Percentiles rank a stretch among this genome's conserved stretches.
phyloP scores from a whole-genome alignment of 1,140 invertebrate species.

The Calycopis cecrops region DNA sequence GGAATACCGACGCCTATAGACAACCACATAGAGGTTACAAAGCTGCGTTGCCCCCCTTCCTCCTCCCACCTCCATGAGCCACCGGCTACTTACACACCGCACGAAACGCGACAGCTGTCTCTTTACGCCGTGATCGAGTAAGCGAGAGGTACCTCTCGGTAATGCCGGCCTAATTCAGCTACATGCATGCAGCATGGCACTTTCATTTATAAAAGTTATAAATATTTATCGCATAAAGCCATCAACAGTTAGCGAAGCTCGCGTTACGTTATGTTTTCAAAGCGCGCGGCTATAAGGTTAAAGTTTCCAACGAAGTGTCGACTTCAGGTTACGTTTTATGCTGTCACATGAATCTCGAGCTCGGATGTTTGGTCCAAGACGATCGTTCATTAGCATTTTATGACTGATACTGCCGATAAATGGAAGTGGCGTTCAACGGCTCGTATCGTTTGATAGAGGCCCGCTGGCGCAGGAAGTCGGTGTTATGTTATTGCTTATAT shows the following conservation, averaged over 20 bases:
- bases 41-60: no score
- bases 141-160: no score
- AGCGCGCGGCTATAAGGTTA: conserved; percentile 63
- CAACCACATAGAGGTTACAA: no score
- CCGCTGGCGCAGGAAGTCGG: conserved; percentile 53
- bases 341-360: conserved; percentile 69
- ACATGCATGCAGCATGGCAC: no score
- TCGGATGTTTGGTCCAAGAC: conserved; percentile 70
- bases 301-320: conserved; percentile 69
- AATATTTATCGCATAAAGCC: conserved; percentile 63
- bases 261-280: conserved; percentile 69
- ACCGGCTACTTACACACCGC: no score
- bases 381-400: conserved; percentile 73
- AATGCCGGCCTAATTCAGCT: no score
- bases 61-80: no score
- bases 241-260: conserved; percentile 52
- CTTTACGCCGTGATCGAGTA: no score
- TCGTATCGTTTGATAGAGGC: conserved; percentile 66
- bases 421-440: conserved; percentile 66
- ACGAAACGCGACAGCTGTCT: no score
- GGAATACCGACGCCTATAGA: no score
- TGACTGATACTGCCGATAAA: conserved; percentile 71
- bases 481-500: conserved; percentile 53
- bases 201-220: no score
- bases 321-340: conserved; percentile 70